Evolutionary conservation across 2,888 invertebrate species (phyloP).

Genomic region (Amphipyra tragopoginis): DNA sequence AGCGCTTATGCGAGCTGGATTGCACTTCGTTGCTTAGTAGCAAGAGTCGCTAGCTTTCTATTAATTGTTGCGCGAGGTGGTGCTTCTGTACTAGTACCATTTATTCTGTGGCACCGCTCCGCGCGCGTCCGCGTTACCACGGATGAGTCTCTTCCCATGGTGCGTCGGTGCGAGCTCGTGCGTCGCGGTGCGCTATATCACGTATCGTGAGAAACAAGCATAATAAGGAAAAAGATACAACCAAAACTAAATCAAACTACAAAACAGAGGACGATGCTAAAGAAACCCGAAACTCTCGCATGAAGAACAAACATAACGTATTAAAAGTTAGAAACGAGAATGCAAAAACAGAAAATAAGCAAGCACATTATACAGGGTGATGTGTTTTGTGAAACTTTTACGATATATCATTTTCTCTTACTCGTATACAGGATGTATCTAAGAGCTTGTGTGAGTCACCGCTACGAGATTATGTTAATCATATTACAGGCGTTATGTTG

Average conservation of each 20-base stretch:
- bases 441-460: constrained; percentile 53
- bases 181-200: too few relatives aligned
- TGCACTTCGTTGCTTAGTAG: too few relatives aligned
- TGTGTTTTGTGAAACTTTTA: constrained; percentile 60
- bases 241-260: constrained; percentile 33
- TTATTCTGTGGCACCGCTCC: too few relatives aligned
- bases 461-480: constrained; percentile 59
- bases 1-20: too few relatives aligned
- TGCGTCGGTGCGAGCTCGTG: too few relatives aligned
- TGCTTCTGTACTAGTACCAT: too few relatives aligned
- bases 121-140: too few relatives aligned
- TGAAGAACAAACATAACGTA: constrained; percentile 46
- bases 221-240: constrained; percentile 20
- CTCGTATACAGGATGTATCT: constrained; percentile 43
- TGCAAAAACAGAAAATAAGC: constrained; percentile 60
- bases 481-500: constrained; percentile 47
- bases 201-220: too few relatives aligned
- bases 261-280: constrained; percentile 26
- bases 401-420: constrained; percentile 59
- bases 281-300: constrained; percentile 30
- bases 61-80: too few relatives aligned
- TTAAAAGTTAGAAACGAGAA: constrained; percentile 58
- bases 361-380: constrained; percentile 55
- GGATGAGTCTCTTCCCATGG: too few relatives aligned
- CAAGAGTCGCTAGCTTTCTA: too few relatives aligned